Percentiles rank a stretch among this genome's conserved stretches.
These are phyloP conservation scores for Euglossa dilemma DNA, from an alignment of 1,140 invertebrate species.

Conservation along the genomic window DNA sequence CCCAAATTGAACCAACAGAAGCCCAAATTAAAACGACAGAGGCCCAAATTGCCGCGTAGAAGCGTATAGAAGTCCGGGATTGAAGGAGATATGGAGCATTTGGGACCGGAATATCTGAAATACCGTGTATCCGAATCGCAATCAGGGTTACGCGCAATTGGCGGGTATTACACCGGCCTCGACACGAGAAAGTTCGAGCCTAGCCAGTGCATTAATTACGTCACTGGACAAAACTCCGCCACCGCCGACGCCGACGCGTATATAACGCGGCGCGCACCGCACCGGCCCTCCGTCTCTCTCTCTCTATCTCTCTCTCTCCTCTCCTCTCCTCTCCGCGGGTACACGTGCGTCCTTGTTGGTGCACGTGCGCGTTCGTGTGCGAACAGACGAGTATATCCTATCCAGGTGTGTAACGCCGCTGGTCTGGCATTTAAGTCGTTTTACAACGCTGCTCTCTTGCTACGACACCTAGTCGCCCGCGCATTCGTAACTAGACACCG, in stretches of 20 bases:
- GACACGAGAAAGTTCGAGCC: constrained; percentile 43
- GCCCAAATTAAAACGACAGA: too few species aligned
- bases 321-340: constrained; percentile 28
- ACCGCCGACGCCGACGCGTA: constrained; percentile 35
- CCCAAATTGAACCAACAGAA: too few species aligned
- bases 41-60: too few species aligned
- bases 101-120: background rate
- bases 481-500: background rate
- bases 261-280: too few species aligned
- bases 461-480: constrained; percentile 19
- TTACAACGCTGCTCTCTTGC: constrained; percentile 53
- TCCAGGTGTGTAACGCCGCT: constrained; percentile 64
- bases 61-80: too few species aligned
- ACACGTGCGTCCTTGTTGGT: constrained; percentile 37
- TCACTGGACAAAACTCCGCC: constrained; percentile 52
- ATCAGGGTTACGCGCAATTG: constrained; percentile 8
- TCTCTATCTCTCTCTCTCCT: too few species aligned
- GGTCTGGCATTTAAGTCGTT: constrained; percentile 67
- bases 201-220: constrained; percentile 56
- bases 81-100: background rate
- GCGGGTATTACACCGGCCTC: constrained; percentile 10
- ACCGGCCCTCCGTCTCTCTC: constrained; percentile 52
- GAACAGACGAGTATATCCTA: constrained; percentile 50
- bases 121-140: background rate
- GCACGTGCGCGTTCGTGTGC: constrained; percentile 25